phyloP scores from a whole-genome alignment of 2,888 invertebrate genomes.

The Xylota sylvarum region DNA sequence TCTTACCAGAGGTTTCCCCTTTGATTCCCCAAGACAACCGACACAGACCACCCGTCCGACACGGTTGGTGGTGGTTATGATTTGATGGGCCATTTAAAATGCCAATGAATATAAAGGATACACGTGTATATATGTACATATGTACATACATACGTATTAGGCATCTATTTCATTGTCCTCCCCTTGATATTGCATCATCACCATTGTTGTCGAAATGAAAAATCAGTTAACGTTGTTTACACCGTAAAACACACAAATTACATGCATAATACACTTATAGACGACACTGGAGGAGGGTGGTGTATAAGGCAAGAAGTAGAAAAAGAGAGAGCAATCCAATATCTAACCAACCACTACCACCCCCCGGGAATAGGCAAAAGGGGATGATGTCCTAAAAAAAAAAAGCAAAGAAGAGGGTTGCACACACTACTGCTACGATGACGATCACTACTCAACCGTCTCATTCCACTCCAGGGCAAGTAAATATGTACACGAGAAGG shows the following conservation, averaged over 20 bases:
- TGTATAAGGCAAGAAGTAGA: constrained; percentile 14
- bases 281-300: constrained; percentile 28
- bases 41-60: constrained; percentile 29
- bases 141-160: too few relatives aligned
- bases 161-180: constrained; percentile 48
- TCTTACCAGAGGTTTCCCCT: constrained; percentile 16
- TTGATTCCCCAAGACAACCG: constrained; percentile 3
- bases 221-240: constrained; percentile 77
- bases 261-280: constrained; percentile 75
- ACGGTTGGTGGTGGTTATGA: constrained; percentile 69
- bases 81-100: constrained; percentile 68
- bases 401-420: constrained; percentile 57
- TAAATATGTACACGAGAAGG: constrained; percentile 66
- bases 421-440: constrained; percentile 59
- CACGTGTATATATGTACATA: constrained; percentile 67
- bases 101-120: constrained; percentile 66
- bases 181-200: constrained; percentile 70
- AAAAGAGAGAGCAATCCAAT: constrained; percentile 38
- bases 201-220: constrained; percentile 74
- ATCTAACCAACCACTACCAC: constrained; percentile 40
- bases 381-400: constrained; percentile 40
- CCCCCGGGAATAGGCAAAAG: constrained; percentile 12
- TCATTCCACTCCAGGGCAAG: constrained; percentile 51
- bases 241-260: constrained; percentile 76
- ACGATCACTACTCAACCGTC: constrained; percentile 57